Percentiles rank a stretch among this genome's conserved stretches.
Evolutionary conservation across 2,888 invertebrate genomes (phyloP).

Genomic region (Erynnis tages): DNA sequence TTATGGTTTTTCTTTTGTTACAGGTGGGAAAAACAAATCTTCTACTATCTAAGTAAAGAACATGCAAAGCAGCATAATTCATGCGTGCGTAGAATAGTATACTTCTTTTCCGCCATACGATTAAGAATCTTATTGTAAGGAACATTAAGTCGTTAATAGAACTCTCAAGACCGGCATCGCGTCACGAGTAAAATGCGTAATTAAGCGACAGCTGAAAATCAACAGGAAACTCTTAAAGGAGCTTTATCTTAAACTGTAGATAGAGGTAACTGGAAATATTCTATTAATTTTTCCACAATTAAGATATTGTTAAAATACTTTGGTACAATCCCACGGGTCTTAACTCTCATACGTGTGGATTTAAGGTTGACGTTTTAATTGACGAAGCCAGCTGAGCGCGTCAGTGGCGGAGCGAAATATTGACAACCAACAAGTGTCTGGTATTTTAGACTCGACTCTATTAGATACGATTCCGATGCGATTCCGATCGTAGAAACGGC

Average conservation of each 20-base stretch:
- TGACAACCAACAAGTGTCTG: conserved; percentile 22
- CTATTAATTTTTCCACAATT: background rate
- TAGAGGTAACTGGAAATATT: background rate
- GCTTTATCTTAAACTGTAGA: background rate
- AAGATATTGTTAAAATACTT: background rate
- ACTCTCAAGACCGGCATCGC: conserved; percentile 48
- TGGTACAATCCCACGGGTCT: background rate
- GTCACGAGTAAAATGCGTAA: conserved; percentile 45
- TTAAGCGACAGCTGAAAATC: conserved; percentile 66
- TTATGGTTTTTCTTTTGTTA: conserved; percentile 17
- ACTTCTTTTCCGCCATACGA: conserved; percentile 50
- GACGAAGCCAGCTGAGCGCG: background rate
- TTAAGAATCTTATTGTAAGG: conserved; percentile 64
- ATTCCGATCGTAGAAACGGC: conserved; percentile 51
- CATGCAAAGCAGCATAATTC: conserved; percentile 33
- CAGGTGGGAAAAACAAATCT: conserved; percentile 13
- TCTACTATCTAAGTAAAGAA: conserved; percentile 5
- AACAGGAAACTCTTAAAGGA: conserved; percentile 23
- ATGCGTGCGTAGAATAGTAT: background rate
- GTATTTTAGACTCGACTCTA: conserved; percentile 12
- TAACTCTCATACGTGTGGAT: background rate
- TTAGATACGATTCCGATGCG: conserved; percentile 41
- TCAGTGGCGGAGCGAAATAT: background rate
- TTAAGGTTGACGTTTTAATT: background rate
- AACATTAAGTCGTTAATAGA: conserved; percentile 68